Percentiles rank a stretch among this genome's conserved stretches.
phyloP scores from a whole-genome alignment of 2,797 vertebrate genomes.

The Clarias platycephalus region DNA sequence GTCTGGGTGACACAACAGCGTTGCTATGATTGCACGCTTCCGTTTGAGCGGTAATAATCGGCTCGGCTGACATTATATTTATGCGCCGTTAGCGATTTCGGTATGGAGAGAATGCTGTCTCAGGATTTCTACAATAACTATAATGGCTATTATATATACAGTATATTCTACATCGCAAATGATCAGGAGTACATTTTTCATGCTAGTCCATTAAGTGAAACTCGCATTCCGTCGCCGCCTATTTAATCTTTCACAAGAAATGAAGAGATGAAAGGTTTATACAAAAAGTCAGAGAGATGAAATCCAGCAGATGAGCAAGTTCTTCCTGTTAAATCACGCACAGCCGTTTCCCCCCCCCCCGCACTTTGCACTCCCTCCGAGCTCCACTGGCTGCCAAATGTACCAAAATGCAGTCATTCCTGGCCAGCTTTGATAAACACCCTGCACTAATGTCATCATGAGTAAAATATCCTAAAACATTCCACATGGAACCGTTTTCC shows the following conservation, averaged over 20 bases:
- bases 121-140: neutral
- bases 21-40: constrained; percentile 25
- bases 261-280: constrained; percentile 14
- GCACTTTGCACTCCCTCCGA: constrained; percentile 16
- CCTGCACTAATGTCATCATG: constrained; percentile 37
- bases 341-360: neutral
- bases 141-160: too few species aligned
- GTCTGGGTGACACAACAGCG: constrained; percentile 27
- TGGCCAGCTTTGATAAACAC: constrained; percentile 31
- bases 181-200: constrained; percentile 10
- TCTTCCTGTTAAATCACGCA: neutral
- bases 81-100: constrained; percentile 21
- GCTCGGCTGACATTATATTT: constrained; percentile 16
- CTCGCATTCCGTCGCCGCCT: neutral
- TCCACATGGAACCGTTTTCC: constrained; percentile 23
- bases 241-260: constrained; percentile 12
- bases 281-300: constrained; percentile 11
- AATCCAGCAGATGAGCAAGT: constrained; percentile 9
- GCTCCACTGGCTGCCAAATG: constrained; percentile 36
- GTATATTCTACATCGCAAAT: constrained; percentile 1
- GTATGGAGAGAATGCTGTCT: constrained; percentile 7
- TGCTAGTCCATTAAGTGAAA: constrained; percentile 13
- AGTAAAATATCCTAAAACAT: constrained; percentile 38
- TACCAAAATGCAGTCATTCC: constrained; percentile 47
- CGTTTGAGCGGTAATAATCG: constrained; percentile 27